Evolutionary conservation across 2,888 invertebrate species (phyloP).

Genomic region (Platycheirus rosarum): DNA sequence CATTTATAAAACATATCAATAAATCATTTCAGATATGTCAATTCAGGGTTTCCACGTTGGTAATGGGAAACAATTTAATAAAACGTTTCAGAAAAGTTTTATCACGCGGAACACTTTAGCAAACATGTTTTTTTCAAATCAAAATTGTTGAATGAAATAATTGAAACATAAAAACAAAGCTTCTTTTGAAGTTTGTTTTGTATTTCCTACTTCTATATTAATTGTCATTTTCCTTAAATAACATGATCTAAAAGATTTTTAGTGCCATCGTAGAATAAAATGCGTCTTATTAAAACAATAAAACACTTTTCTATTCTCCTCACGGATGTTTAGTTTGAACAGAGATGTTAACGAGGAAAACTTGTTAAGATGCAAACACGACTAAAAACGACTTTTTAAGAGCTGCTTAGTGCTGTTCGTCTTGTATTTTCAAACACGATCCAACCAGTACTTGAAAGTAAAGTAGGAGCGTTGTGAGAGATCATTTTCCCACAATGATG

Average conservation of each 20-base stretch:
- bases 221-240: background rate
- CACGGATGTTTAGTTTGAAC: background rate
- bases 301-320: constrained; percentile 23
- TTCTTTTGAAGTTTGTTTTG: background rate
- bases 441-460: constrained; percentile 58
- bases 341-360: constrained; percentile 24
- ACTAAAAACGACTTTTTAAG: constrained; percentile 38
- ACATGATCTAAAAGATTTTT: constrained; percentile 7
- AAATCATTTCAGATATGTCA: too few species aligned
- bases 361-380: constrained; percentile 42
- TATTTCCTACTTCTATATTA: background rate
- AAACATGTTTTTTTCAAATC: too few species aligned
- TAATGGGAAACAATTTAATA: too few species aligned
- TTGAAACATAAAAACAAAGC: too few species aligned
- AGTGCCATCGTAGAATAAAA: constrained; percentile 30
- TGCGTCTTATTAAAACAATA: constrained; percentile 50
- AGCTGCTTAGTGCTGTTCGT: constrained; percentile 19
- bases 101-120: too few species aligned
- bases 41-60: too few species aligned
- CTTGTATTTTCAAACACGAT: constrained; percentile 63
- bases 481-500: constrained; percentile 66
- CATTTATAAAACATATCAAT: too few species aligned
- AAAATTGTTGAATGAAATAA: background rate
- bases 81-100: too few species aligned
- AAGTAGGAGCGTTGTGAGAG: constrained; percentile 61